These are phyloP conservation scores for Chrysopilus asiliformis DNA, from an alignment of 2,888 invertebrate species.

Conservation along the genomic window DNA sequence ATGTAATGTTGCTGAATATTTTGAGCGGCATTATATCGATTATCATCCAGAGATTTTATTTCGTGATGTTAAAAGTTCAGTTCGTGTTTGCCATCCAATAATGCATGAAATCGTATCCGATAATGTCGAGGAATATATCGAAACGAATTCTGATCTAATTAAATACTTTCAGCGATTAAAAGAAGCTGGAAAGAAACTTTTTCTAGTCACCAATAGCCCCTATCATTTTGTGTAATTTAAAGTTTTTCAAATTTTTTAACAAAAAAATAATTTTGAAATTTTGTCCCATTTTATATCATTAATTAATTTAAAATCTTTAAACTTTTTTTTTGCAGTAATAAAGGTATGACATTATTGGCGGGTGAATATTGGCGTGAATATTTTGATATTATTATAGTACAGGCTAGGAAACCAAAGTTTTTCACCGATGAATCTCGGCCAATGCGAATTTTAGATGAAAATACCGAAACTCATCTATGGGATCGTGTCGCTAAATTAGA, in stretches of 20 bases:
- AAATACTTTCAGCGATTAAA: constrained; percentile 63
- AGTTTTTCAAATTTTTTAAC: background rate
- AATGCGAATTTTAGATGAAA: constrained; percentile 74
- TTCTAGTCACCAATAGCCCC: constrained; percentile 93
- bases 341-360: constrained; percentile 80
- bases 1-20: constrained; percentile 88
- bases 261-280: background rate
- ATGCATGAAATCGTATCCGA: constrained; percentile 83
- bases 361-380: constrained; percentile 79
- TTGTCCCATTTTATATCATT: background rate
- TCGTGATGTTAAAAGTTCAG: constrained; percentile 82
- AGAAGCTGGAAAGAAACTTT: constrained; percentile 69
- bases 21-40: constrained; percentile 74
- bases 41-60: constrained; percentile 94
- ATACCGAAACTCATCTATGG: constrained; percentile 74
- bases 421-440: constrained; percentile 88
- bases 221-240: constrained; percentile 81
- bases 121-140: constrained; percentile 66
- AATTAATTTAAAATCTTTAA: background rate
- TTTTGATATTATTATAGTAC: constrained; percentile 90
- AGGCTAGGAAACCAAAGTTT: constrained; percentile 91
- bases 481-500: constrained; percentile 76
- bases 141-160: constrained; percentile 57
- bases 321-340: constrained; percentile 46
- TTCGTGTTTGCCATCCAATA: constrained; percentile 73